These are phyloP conservation scores for Rattus rattus DNA, from an alignment of 2,113 vertebrate species.

Conservation along the genomic window DNA sequence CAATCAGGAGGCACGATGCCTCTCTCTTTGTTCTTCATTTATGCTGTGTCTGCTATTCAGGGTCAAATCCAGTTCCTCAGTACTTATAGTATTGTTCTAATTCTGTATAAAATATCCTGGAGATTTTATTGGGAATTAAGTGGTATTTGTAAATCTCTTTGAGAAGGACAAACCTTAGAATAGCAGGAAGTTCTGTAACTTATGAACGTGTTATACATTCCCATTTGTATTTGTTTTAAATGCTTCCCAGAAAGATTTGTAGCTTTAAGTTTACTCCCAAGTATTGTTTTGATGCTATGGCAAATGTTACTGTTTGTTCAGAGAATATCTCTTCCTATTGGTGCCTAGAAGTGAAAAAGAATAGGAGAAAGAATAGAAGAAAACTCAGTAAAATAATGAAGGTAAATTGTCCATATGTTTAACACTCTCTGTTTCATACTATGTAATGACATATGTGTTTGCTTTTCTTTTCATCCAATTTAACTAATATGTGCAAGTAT, in stretches of 20 bases:
- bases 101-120: not conserved
- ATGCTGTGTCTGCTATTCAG: not conserved
- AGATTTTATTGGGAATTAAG: not conserved
- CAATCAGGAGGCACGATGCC: not conserved
- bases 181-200: not conserved
- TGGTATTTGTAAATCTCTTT: not conserved
- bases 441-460: not conserved
- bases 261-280: not conserved
- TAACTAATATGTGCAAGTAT: not conserved
- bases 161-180: not conserved
- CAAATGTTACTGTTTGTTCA: not conserved
- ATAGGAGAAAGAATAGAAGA: not conserved
- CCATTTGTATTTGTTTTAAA: not conserved
- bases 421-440: not conserved
- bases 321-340: not conserved
- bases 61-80: not conserved
- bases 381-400: not conserved
- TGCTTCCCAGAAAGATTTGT: not conserved
- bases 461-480: not conserved
- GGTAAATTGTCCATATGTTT: not conserved
- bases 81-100: not conserved
- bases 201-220: not conserved
- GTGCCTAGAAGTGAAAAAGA: not conserved
- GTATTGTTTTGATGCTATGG: not conserved
- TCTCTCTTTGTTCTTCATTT: not conserved